Evolutionary conservation across 1,140 invertebrate species (phyloP), one percentile per base, ranked within the genome.

Genomic region (Pogonomyrmex californicus): DNA sequence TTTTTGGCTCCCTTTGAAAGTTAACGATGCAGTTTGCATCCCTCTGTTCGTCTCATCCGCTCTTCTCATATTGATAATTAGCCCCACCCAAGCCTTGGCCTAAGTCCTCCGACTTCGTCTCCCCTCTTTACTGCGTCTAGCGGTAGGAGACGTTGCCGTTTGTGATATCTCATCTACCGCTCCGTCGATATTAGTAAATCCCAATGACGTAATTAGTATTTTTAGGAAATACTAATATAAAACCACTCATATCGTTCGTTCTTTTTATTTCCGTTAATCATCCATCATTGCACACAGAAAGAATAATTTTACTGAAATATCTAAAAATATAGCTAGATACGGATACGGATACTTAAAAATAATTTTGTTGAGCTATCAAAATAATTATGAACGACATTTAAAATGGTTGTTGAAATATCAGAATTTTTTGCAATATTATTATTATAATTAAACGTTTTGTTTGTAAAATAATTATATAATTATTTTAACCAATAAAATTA

Each of bases 61-160:
- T 76, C 71, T n/a, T 38, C 41, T 60, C 71, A 49, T 89, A 89
- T 89, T 89, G 87, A 71, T 89, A 89, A 85, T 88, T 86, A 88
- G 65, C 56, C 38, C 79, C 68, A 47, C 54, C 51, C 38, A 49
- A 56, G 54, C 30, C 71, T 71, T 30, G 63, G 60, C 56, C 56
- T 85, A 85, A 89, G 63, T 81, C 56, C 58, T 88, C 49, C 68
- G 38, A 14, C 78, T 81, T 56, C 36, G 41, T 51, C n/a, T 44
- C 73, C 44, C 51, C 81, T 86, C 51, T 88, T 60, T 49, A 86
- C 76, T 38, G 58, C 63, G 44, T 62, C 56, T 33, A 54, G 65
- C 54, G 58, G 58, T 66, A 76, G 36, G 86, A 82, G 75, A 68
- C 62, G 81, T 75, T 79, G 77, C 62, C 68, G 78, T 71, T 77